Evolutionary conservation across 2,888 invertebrate genomes (phyloP), one percentile per base, ranked within the genome.

Genomic region (Thera britannica): DNA sequence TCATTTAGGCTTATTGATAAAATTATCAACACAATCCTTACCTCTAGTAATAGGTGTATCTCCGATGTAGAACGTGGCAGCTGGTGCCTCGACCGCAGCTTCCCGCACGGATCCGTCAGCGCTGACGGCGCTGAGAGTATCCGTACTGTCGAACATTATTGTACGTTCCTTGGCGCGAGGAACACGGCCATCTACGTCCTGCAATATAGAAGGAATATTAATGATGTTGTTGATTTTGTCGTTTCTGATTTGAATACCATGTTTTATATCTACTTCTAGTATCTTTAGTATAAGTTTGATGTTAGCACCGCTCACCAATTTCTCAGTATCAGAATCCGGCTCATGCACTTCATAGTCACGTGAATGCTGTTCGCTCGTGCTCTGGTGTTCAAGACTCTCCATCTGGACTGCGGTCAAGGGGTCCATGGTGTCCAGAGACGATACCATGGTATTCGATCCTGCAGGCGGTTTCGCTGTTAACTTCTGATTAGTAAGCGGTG

Each of bases 401-500:
- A 93, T 87, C 71, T 93, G 92, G 3, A 93, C 90, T 0, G 94
- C 86, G 0, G 94, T 94, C 58, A 93, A 83, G 9, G 95, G 95
- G 81, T 96, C 96, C 77, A 96, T 87, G 35, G 95, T 96, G 79
- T 96, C 96, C 75, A 96, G 94, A 23, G 96, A 96, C 36, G 97
- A 97, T 63, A 97, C 96, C 95, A 97, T 95, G 11, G 97, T 97
- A 85, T 97, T 97, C 66, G 97, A 97, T 75, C 97, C 97, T 94
- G 89, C 83, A 88, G 90, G 90, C 85, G 84, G 91, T 81, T 86
- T 85, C 90, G 92, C 91, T 90, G 92, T 93, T 93, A 93, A 89
- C 90, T 89, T 87, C 85, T 88, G 90, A 92, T 92, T 92, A 92
- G 93, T 92, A 89, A 84, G 83, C 79, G 86, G 87, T 83, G 84